Percentiles rank a stretch among this genome's conserved stretches.
Conservation (phyloP, 2,888 invertebrate species). For the Cosmopolites sordidus region DNA sequence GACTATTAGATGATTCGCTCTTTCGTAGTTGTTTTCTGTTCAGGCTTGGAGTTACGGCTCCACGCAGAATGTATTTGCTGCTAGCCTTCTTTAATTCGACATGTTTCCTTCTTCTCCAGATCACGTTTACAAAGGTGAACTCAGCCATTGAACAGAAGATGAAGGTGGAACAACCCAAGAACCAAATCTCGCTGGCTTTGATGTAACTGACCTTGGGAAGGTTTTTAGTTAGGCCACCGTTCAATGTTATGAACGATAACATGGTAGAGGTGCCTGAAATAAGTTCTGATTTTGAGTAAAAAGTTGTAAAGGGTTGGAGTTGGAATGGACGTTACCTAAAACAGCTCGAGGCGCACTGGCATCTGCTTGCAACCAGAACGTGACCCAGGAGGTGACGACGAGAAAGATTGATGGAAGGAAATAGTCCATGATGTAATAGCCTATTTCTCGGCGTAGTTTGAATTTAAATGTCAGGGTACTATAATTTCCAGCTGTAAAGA, state of each 20-base stretch:
- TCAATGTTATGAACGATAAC: constrained; percentile 82
- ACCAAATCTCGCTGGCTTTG: constrained; percentile 88
- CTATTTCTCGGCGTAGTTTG: constrained; percentile 74
- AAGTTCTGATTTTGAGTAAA: background rate
- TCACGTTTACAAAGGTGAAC: constrained; percentile 85
- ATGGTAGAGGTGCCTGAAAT: constrained; percentile 73
- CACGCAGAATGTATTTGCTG: constrained; percentile 79
- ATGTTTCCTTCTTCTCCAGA: constrained; percentile 71
- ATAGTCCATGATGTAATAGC: constrained; percentile 84
- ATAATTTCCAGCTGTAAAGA: constrained; percentile 71
- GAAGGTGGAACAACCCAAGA: constrained; percentile 77
- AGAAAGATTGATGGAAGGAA: constrained; percentile 83
- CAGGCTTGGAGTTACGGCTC: constrained; percentile 74
- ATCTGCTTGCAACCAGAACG: constrained; percentile 85
- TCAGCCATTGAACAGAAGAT: constrained; percentile 82
- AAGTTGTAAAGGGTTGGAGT: background rate
- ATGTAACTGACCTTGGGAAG: constrained; percentile 86
- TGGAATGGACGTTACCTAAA: constrained; percentile 54
- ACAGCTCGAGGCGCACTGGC: constrained; percentile 79
- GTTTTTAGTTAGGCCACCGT: constrained; percentile 79
- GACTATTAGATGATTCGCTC: constrained; percentile 55
- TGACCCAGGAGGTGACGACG: constrained; percentile 84
- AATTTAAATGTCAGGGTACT: constrained; percentile 76
- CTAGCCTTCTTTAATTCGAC: constrained; percentile 40
- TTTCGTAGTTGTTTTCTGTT: constrained; percentile 68